These are phyloP conservation scores for Atrichornis clamosus DNA, from an alignment of 2,113 vertebrate genomes.

Conservation along the genomic window DNA sequence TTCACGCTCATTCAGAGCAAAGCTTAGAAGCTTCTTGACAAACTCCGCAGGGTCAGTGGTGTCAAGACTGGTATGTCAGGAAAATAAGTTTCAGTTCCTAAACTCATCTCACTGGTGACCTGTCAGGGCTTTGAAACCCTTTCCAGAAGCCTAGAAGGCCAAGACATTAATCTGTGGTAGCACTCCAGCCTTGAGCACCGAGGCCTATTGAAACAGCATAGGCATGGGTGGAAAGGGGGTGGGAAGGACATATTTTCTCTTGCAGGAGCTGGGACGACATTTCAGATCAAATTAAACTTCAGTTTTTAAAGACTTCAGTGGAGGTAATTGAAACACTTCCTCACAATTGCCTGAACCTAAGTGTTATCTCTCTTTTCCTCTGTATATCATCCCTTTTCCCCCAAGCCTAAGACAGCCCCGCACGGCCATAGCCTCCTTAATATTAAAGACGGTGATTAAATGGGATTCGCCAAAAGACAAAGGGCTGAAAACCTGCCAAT, in stretches of 20 bases:
- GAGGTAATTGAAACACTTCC: constrained; percentile 69
- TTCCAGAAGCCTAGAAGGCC: constrained; percentile 24
- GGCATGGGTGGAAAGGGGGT: background rate
- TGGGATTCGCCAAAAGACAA: constrained; percentile 73
- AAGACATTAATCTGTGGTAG: constrained; percentile 33
- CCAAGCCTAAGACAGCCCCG: constrained; percentile 5
- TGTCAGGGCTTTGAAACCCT: background rate
- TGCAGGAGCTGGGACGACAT: constrained; percentile 12
- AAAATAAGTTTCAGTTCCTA: constrained; percentile 53
- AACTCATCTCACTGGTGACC: constrained; percentile 50
- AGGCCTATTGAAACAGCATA: background rate
- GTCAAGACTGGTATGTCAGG: constrained; percentile 16
- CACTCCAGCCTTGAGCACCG: background rate
- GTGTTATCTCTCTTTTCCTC: constrained; percentile 59
- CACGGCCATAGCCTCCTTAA: constrained; percentile 61
- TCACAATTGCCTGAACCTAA: constrained; percentile 61
- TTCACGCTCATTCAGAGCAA: constrained; percentile 3
- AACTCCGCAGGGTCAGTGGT: background rate
- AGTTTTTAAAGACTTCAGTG: constrained; percentile 58
- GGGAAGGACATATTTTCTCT: constrained; percentile 35
- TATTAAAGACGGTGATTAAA: constrained; percentile 73
- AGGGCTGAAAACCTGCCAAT: constrained; percentile 64
- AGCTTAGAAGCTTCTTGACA: constrained; percentile 41
- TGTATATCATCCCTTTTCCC: constrained; percentile 57
- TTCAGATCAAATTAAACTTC: constrained; percentile 67